These are phyloP conservation scores for Marronus borbonicus DNA, from an alignment of 2,888 invertebrate species.

Conservation along the genomic window DNA sequence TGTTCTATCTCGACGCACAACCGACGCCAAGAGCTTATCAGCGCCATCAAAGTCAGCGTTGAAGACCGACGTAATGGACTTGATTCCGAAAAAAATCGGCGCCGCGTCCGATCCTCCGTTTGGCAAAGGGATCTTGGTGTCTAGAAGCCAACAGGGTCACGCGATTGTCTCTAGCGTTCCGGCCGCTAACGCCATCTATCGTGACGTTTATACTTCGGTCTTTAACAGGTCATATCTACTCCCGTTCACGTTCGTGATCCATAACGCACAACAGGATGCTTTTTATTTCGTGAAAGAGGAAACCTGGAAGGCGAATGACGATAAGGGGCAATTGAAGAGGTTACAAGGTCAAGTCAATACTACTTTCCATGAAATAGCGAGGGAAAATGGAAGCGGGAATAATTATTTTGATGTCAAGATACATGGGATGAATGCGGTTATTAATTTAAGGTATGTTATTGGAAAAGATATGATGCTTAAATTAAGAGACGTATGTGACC, in stretches of 20 bases:
- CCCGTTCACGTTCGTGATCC: conserved; percentile 90
- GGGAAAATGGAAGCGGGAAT: conserved; percentile 81
- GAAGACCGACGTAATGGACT: conserved; percentile 84
- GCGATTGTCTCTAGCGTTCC: conserved; percentile 90
- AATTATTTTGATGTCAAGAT: conserved; percentile 91
- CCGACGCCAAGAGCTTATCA: conserved; percentile 82
- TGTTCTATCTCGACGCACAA: conserved; percentile 84
- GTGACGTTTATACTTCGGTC: conserved; percentile 93
- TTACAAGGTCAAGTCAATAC: conserved; percentile 93
- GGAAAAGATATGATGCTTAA: no score
- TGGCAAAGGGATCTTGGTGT: conserved; percentile 89
- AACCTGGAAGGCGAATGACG: conserved; percentile 90
- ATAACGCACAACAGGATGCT: conserved; percentile 91
- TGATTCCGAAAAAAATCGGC: conserved; percentile 83
- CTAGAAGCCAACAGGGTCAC: conserved; percentile 83
- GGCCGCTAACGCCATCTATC: conserved; percentile 90
- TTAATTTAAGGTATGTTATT: conserved; percentile 82
- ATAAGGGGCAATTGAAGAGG: conserved; percentile 89
- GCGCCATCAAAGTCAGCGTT: conserved; percentile 86
- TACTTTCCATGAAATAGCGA: conserved; percentile 87
- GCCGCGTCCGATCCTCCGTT: conserved; percentile 92
- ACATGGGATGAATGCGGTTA: conserved; percentile 90
- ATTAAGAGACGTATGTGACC: no score
- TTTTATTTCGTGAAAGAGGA: conserved; percentile 96
- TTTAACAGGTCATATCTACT: conserved; percentile 91